Evolutionary conservation across 2,113 vertebrate species (phyloP).

Genomic region (Oreochromis niloticus): DNA sequence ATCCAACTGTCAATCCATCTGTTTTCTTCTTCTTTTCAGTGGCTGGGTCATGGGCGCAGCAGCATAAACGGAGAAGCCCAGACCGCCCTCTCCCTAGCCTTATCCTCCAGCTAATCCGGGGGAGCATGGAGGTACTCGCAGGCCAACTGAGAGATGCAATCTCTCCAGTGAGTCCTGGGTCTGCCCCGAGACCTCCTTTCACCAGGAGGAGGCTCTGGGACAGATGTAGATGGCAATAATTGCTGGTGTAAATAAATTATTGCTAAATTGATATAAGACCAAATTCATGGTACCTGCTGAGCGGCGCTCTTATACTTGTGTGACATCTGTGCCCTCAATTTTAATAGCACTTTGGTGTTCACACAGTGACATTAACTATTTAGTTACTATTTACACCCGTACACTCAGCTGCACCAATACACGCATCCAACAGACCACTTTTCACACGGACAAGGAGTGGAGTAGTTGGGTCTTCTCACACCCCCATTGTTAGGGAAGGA

Average conservation of each 20-base stretch:
- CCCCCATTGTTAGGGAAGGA: neutral
- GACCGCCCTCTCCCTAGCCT: neutral
- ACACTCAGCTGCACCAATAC: neutral
- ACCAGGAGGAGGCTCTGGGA: neutral
- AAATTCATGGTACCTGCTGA: neutral
- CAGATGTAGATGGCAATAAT: neutral
- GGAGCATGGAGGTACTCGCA: neutral
- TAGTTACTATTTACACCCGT: neutral
- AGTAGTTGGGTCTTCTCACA: neutral
- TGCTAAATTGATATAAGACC: neutral
- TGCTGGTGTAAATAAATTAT: fast-evolving
- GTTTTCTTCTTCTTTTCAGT: neutral
- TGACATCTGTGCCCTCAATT: neutral
- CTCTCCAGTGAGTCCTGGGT: neutral
- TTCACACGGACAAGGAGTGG: neutral
- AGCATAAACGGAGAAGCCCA: neutral
- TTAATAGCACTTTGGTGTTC: neutral
- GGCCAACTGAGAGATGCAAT: neutral
- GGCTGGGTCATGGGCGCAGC: fast-evolving
- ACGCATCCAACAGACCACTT: neutral
- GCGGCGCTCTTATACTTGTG: neutral
- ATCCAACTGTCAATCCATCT: neutral
- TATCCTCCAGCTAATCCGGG: neutral
- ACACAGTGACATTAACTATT: neutral
- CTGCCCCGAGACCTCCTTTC: fast-evolving